Percentiles rank a stretch among this genome's conserved stretches.
Conservation (phyloP, 2,888 invertebrate species). For the Andrena praecox region DNA sequence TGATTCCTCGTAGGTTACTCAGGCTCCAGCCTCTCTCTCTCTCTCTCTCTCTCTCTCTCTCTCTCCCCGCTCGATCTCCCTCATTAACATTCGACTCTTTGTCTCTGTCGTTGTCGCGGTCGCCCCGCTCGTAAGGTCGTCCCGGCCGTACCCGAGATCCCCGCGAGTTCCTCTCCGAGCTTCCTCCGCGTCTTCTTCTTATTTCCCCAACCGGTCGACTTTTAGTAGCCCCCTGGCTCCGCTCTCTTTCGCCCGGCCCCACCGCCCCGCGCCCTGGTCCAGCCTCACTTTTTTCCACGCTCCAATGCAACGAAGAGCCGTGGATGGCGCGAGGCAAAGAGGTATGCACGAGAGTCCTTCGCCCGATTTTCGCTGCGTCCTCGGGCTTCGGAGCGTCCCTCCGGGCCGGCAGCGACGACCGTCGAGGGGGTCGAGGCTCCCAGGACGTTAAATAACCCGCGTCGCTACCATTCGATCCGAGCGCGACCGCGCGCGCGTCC, state of each 20-base stretch:
- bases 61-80: slow-evolving; percentile 66
- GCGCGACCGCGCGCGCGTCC: not conserved
- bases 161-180: slow-evolving; percentile 44
- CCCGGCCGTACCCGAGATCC: slow-evolving; percentile 57
- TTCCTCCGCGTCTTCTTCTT: slow-evolving; percentile 54
- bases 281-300: slow-evolving; percentile 51
- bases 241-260: slow-evolving; percentile 8
- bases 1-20: slow-evolving; percentile 59
- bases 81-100: slow-evolving; percentile 74
- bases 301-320: slow-evolving; percentile 54
- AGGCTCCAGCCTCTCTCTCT: slow-evolving; percentile 27
- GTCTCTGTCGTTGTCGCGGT: slow-evolving; percentile 69
- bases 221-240: slow-evolving; percentile 70
- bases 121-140: slow-evolving; percentile 69
- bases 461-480: slow-evolving; percentile 17
- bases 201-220: slow-evolving; percentile 73
- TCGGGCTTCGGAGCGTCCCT: not conserved
- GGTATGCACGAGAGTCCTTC: slow-evolving; percentile 45
- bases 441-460: slow-evolving; percentile 13
- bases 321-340: slow-evolving; percentile 43
- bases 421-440: not conserved
- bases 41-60: slow-evolving; percentile 27
- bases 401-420: not conserved
- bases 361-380: slow-evolving; percentile 37
- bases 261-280: not conserved